Conservation (phyloP, 2,888 invertebrate species). For the Ophion obscuratus region DNA sequence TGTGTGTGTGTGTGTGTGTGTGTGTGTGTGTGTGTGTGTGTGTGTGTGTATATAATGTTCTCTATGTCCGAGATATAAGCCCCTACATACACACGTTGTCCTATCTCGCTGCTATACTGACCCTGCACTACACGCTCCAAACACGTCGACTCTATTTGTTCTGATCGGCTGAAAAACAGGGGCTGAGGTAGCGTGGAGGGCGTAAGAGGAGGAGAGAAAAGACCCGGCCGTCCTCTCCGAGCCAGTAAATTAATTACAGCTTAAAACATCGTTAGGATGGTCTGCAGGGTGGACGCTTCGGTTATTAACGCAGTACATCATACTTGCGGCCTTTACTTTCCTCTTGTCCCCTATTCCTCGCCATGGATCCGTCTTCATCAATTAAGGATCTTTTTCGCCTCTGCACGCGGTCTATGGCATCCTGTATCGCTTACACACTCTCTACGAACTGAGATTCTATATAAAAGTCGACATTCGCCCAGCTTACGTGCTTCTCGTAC, state of each 20-base stretch:
- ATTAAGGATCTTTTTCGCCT: neutral
- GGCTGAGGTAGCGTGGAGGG: neutral
- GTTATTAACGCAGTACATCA: constrained; percentile 83
- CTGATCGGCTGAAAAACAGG: constrained; percentile 40
- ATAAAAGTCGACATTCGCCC: too few relatives aligned
- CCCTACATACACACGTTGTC: constrained; percentile 37
- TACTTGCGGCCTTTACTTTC: constrained; percentile 71
- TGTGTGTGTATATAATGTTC: neutral
- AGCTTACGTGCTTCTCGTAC: too few relatives aligned
- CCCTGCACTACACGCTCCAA: constrained; percentile 10
- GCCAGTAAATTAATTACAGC: constrained; percentile 82
- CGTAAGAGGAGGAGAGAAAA: constrained; percentile 18
- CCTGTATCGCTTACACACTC: constrained; percentile 10
- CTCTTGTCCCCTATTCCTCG: constrained; percentile 28
- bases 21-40: too few relatives aligned
- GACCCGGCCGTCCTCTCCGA: constrained; percentile 47
- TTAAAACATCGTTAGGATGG: constrained; percentile 82
- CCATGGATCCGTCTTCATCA: constrained; percentile 15
- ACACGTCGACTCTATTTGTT: constrained; percentile 50
- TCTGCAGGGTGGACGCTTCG: constrained; percentile 73
- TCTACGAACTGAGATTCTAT: constrained; percentile 18
- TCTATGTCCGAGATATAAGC: constrained; percentile 48
- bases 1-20: too few relatives aligned
- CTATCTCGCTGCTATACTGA: constrained; percentile 24
- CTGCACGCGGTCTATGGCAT: neutral